Evolutionary conservation across 2,888 invertebrate species (phyloP), one percentile per base, ranked within the genome.

Genomic region (Xestia ashworthii): DNA sequence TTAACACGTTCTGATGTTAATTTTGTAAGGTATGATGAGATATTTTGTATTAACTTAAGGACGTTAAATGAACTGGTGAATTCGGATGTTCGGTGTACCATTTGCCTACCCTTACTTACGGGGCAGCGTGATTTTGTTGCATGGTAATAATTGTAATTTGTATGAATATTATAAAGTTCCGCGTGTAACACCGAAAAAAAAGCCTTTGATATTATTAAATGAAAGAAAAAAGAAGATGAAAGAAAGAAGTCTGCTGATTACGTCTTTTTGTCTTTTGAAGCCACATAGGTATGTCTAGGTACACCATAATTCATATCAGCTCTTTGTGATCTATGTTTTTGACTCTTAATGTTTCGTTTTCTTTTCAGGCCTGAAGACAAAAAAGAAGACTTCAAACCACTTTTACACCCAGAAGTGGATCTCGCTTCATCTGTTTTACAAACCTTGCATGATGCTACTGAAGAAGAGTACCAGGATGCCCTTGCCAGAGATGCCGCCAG

Each of bases 401-500:
- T 96, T 12, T 88, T 96, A 25, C 93, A 94, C 73, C 96, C 96
- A 22, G 96, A 96, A 91, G 95, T 96, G 16, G 94, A 91, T 38
- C 92, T 96, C 0, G 96, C 96, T 3, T 94, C 95, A 5, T 96
- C 96, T 6, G 94, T 96, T 75, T 89, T 96, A 38, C 91, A 96
- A 83, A 96, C 96, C 3, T 85, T 96, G 60, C 92, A 93, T 19
- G 93, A 95, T 87, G 96, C 92, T 12, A 96, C 96, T 0, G 95
- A 96, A 64, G 94, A 95, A 83, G 96, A 96, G 84, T 96, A 95
- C 71, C 84, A 91, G 82, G 94, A 96, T 16, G 96, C 96, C 0
- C 87, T 96, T 44, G 94, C 92, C 14, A 93, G 96, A 84, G 96
- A 96, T 53, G 95, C 94, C 44, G 93, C 93, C 0, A 93, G 93